Conservation (phyloP, 2,797 vertebrate genomes). For the Tokudaia tokunoshimensis region DNA sequence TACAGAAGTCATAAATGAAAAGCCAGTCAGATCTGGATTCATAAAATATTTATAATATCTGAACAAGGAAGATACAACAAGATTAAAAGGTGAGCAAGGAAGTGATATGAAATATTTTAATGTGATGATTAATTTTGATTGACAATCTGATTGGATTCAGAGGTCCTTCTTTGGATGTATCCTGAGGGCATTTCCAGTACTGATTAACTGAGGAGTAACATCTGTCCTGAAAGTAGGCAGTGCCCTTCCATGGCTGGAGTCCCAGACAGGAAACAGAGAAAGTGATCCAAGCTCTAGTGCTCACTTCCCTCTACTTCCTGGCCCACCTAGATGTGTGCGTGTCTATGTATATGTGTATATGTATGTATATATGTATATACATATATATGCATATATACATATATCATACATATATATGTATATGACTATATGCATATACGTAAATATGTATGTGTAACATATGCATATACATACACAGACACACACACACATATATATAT, state of each 20-base stretch:
- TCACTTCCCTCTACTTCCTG: background rate
- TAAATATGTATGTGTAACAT: too few relatives aligned
- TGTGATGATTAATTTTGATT: slow-evolving; percentile 15
- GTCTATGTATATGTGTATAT: too few relatives aligned
- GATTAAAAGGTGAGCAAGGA: background rate
- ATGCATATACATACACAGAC: rapidly evolving
- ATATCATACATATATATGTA: too few relatives aligned
- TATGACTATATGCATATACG: too few relatives aligned
- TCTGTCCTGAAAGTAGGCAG: background rate
- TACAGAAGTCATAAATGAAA: background rate
- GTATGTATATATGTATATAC: too few relatives aligned
- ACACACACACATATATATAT: background rate
- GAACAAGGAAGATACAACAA: slow-evolving; percentile 11
- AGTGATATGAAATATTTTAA: background rate
- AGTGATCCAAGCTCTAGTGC: background rate
- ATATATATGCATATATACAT: too few relatives aligned
- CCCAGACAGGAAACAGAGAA: background rate
- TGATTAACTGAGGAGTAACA: background rate
- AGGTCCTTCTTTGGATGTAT: background rate
- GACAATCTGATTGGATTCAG: background rate
- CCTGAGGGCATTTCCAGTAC: background rate
- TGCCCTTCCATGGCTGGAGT: background rate
- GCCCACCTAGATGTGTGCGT: background rate
- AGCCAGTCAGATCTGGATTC: background rate
- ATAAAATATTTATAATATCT: slow-evolving; percentile 15